Evolutionary conservation across 2,113 vertebrate species (phyloP).

Genomic region (Sarotherodon lohbergeri): DNA sequence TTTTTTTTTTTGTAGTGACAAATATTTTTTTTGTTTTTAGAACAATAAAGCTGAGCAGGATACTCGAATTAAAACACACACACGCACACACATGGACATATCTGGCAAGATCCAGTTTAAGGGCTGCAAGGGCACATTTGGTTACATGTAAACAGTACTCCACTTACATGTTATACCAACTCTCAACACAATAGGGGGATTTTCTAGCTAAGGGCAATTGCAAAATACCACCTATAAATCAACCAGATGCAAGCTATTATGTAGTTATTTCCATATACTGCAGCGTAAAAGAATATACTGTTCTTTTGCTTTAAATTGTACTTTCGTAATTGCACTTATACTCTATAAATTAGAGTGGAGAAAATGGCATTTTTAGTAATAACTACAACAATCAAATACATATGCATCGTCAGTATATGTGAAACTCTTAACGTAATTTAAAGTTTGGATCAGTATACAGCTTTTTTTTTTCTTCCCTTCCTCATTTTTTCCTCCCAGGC

Average conservation of each 20-base stretch:
- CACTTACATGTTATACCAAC: not conserved
- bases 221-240: not conserved
- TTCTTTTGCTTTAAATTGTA: not conserved
- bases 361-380: not conserved
- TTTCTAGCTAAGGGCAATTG: not conserved
- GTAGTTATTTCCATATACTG: not conserved
- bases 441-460: not conserved
- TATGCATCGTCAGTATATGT: not conserved
- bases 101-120: not conserved
- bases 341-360: not conserved
- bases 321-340: not conserved
- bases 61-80: not conserved
- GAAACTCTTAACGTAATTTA: not conserved
- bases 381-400: not conserved
- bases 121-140: not conserved
- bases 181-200: not conserved
- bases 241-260: not conserved
- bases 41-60: not conserved
- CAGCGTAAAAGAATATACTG: not conserved
- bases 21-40: not conserved
- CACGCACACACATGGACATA: not conserved
- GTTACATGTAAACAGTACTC: not conserved
- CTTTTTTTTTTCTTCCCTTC: not conserved
- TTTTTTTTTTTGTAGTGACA: slow-evolving; percentile 1
- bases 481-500: not conserved